Percentiles rank a stretch among this genome's conserved stretches.
Conservation (phyloP, 2,113 vertebrate species). For the Porphyrio hochstetteri region DNA sequence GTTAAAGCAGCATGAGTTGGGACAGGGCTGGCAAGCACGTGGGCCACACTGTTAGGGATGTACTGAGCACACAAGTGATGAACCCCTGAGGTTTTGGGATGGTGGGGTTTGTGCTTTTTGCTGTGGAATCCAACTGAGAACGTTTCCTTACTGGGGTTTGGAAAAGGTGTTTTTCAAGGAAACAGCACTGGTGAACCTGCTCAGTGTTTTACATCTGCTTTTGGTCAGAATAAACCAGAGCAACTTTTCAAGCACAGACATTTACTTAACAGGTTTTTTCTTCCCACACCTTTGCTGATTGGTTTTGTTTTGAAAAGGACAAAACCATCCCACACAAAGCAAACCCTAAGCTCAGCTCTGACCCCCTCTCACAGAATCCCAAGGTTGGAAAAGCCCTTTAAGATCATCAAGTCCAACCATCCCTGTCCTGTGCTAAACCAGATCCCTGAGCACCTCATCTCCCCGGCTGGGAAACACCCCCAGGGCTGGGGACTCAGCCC, state of each 20-base stretch:
- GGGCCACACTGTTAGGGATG: not conserved
- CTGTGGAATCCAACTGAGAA: not conserved
- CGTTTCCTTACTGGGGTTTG: slow-evolving; percentile 6
- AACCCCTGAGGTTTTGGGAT: not conserved
- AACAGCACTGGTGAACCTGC: not conserved
- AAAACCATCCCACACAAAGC: not conserved
- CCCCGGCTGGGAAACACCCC: too few species aligned
- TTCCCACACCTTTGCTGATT: not conserved
- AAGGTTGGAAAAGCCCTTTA: too few species aligned
- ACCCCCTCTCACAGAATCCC: too few species aligned
- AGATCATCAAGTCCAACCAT: too few species aligned
- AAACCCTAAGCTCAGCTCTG: not conserved
- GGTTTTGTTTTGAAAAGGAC: not conserved
- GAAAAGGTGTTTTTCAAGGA: slow-evolving; percentile 23
- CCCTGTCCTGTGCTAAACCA: too few species aligned
- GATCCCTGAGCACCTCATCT: too few species aligned
- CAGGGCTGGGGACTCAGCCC: too few species aligned
- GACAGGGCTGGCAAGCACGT: not conserved
- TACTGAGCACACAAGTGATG: not conserved
- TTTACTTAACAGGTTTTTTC: not conserved
- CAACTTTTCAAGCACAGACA: not conserved
- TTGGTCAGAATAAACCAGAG: slow-evolving; percentile 48
- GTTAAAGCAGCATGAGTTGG: not conserved
- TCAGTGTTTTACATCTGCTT: not conserved
- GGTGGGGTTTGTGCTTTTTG: not conserved